Evolutionary conservation across 2,888 invertebrate species (phyloP), one percentile per base, ranked within the genome.

Genomic region (Harpalus rufipes): DNA sequence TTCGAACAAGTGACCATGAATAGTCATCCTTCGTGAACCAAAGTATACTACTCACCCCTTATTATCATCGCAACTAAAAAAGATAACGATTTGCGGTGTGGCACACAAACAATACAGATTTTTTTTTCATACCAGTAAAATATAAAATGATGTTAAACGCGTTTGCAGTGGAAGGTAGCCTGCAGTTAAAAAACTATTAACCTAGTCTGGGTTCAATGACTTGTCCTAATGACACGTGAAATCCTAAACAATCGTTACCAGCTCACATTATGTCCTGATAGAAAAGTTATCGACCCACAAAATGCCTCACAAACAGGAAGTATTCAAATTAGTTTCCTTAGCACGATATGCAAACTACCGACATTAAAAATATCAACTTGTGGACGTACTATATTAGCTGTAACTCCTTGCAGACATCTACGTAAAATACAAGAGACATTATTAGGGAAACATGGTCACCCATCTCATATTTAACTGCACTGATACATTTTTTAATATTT

Each of bases 161-260:
- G 1, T 32, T 32, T 5, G 32, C 32, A 32, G 32, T 32, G 32
- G 32, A 32, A 32, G 32, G 32, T 32, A 51, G 10, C 2, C 1
- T 51, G 44, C 12, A 12, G 7, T 51, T 51, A 51, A 51, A 51
- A 51, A 51, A 51, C 44, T 51, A 51, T 51, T 51, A 51, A 51
- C 44, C 44, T 12, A 51, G 44, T 51, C 44, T 51, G 44, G 10
- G 44, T 51, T 51, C 44, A 51, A 51, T 12, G 44, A 51, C 44
- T 10, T 65, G 18, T 18, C 65, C 65, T 65, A 65, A 65, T 65
- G 65, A 65, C 65, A 65, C 32, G 65, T 65, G 32, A 65, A 65
- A 65, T 21, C 12, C 18, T 25, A 65, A 65, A 65, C 18, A 16
- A 65, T 65, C 65, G 32, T 65, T 65, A 65, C 65, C 65, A 18